Percentiles rank a stretch among this genome's conserved stretches.
phyloP scores from a whole-genome alignment of 2,113 vertebrate species.

The Circaetus gallicus region DNA sequence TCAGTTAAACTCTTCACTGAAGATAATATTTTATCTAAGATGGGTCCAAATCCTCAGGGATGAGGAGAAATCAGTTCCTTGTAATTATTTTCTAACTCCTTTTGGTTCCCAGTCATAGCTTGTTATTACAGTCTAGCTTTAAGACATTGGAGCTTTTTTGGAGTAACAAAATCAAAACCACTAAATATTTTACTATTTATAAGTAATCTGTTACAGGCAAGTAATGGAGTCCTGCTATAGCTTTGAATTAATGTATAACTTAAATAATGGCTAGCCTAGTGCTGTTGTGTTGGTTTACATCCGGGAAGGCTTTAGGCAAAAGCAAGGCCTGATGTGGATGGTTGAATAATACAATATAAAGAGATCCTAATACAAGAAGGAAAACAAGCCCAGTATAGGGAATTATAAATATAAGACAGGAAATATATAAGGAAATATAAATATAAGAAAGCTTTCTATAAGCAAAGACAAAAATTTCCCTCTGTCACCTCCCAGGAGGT shows the following conservation, averaged over 20 bases:
- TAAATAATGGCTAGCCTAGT: conserved; percentile 40
- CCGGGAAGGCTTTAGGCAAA: conserved; percentile 54
- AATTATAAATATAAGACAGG: not conserved
- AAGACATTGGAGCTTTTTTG: not conserved
- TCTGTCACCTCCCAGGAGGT: not conserved
- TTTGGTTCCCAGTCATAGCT: conserved; percentile 12
- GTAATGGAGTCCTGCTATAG: conserved; percentile 62
- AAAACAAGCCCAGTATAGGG: not conserved
- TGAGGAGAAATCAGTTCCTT: not conserved
- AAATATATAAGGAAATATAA: not conserved
- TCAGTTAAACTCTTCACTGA: not conserved
- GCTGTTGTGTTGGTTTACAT: not conserved
- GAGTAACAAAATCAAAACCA: conserved; percentile 38
- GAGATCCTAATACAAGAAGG: not conserved
- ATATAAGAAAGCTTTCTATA: not conserved
- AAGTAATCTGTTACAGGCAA: conserved; percentile 73
- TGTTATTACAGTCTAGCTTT: conserved; percentile 37
- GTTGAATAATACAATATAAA: not conserved
- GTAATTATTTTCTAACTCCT: not conserved
- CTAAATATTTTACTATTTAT: conserved; percentile 75
- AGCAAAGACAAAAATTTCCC: not conserved
- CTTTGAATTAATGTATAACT: conserved; percentile 78
- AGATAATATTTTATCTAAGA: not conserved
- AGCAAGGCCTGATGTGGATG: not conserved
- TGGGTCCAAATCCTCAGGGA: not conserved